phyloP scores from a whole-genome alignment of 1,140 invertebrate species.

The Bombus sylvicola region DNA sequence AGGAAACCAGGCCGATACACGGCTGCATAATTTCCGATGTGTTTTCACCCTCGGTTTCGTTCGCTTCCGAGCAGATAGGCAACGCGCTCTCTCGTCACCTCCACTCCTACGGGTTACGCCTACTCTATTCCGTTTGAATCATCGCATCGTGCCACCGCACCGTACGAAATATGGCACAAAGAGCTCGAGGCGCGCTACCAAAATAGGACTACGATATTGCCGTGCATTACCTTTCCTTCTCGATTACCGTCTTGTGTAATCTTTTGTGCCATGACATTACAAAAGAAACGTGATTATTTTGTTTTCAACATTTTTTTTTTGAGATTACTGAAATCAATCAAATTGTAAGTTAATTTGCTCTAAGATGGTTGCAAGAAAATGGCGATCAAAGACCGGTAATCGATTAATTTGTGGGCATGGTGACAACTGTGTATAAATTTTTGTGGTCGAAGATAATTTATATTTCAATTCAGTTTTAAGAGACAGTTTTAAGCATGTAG shows the following conservation, averaged over 20 bases:
- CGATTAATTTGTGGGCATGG: no score
- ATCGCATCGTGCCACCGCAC: slow-evolving; percentile 19
- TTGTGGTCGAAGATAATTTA: background rate
- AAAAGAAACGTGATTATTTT: no score
- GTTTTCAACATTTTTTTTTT: no score
- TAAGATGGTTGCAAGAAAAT: no score
- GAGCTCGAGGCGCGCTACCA: slow-evolving; percentile 28
- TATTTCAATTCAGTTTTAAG: background rate
- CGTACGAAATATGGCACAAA: slow-evolving; percentile 48
- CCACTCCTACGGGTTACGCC: slow-evolving; percentile 39
- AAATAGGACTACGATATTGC: slow-evolving; percentile 38
- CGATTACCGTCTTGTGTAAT: no score
- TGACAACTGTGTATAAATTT: background rate
- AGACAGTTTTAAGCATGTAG: no score
- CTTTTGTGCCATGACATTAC: no score
- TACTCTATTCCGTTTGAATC: slow-evolving; percentile 65
- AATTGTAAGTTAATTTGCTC: background rate
- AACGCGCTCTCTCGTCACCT: background rate
- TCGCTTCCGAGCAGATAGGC: slow-evolving; percentile 29
- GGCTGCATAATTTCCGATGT: slow-evolving; percentile 34
- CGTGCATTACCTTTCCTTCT: no score
- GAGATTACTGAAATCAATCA: background rate
- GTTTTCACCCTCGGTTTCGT: slow-evolving; percentile 57
- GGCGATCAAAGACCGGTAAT: background rate
- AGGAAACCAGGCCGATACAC: slow-evolving; percentile 9